phyloP scores from a whole-genome alignment of 2,797 vertebrate species.

The Kryptopterus vitreolus region DNA sequence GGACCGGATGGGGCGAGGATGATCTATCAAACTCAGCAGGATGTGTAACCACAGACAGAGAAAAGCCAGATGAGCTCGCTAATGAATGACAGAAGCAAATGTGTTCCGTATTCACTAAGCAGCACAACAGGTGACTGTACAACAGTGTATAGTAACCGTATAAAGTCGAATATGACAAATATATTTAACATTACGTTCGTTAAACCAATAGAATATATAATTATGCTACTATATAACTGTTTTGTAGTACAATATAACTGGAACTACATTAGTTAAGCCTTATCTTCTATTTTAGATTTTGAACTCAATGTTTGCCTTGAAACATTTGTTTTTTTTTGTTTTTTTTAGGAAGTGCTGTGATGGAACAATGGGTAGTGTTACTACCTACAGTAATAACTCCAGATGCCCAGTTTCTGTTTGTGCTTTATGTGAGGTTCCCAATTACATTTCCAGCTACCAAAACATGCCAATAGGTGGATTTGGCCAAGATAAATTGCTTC shows the following conservation, averaged over 20 bases:
- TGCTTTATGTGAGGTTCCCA: neutral
- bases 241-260: too few species aligned
- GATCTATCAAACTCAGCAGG: conserved; percentile 53
- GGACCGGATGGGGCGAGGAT: conserved; percentile 27
- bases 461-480: neutral
- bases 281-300: too few species aligned
- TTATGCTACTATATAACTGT: neutral
- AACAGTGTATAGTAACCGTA: conserved; percentile 9
- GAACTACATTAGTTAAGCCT: too few species aligned
- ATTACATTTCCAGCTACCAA: neutral
- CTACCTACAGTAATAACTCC: neutral
- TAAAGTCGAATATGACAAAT: neutral
- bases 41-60: conserved; percentile 43
- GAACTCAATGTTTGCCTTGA: neutral
- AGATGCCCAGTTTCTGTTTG: neutral
- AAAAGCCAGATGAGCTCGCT: conserved; percentile 53
- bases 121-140: neutral
- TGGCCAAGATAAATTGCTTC: neutral
- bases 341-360: neutral
- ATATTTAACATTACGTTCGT: too few species aligned
- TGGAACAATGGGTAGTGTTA: neutral
- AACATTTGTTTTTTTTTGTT: neutral
- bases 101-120: neutral
- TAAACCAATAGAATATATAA: neutral
- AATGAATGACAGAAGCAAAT: conserved; percentile 49